Evolutionary conservation across 1,140 invertebrate species (phyloP), one percentile per base, ranked within the genome.

Genomic region (Lineus longissimus): DNA sequence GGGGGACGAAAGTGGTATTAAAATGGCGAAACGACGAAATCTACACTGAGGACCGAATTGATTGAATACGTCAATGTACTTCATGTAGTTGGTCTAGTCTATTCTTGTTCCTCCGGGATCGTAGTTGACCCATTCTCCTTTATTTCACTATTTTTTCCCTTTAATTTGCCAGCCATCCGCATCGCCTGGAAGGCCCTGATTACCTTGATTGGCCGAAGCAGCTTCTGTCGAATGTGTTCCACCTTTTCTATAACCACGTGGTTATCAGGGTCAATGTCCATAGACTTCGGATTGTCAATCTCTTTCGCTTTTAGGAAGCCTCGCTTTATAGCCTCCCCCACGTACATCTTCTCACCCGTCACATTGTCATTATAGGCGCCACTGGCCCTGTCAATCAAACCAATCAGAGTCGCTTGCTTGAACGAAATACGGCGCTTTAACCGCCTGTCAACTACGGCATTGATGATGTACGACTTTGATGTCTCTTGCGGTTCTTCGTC

Each of bases 261-360:
- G 68, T 80, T 80, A 51, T 73, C 67, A 9, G 77, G 75, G 60
- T 78, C 72, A 47, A 81, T 75, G 56, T 79, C 74, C 17, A 81
- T 51, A 22, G 72, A 73, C 13, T 68, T 74, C 13, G 74, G 70
- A 63, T 80, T 74, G 2, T 70, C 72, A 4, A 81, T 66, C 4
- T 79, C 65, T 56, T 73, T 70, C 1, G 74, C 79, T 67, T 81
- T 81, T 54, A 81, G 76, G 65, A 78, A 78, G 4, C 79, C 79
- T 29, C 68, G 71, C 71, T 77, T 77, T 41, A 81, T 81, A 56
- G 79, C 79, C 15, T 79, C 77, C 11, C 71, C 74, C 11, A 80
- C 71, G 11, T 69, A 71, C 30, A 80, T 64, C 47, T 65, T 70
- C 29, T 76, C 72, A 7, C 66, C 61, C 15, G 76, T 78, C 4